Evolutionary conservation across 2,888 invertebrate species (phyloP), one percentile per base, ranked within the genome.

Genomic region (Eupithecia inturbata): DNA sequence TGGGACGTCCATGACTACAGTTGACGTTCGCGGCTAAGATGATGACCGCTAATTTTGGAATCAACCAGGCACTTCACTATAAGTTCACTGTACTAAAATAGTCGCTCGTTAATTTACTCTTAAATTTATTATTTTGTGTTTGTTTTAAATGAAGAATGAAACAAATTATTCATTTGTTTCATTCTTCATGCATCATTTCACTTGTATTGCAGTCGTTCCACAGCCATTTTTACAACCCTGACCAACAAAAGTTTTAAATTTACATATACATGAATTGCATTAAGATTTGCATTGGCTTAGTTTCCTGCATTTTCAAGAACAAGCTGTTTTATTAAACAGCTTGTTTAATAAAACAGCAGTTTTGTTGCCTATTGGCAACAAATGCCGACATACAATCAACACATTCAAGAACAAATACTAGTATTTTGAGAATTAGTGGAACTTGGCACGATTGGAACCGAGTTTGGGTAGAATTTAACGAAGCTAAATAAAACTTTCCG

Each of bases 261-360:
- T n/a, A n/a, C n/a, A n/a, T 28, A 74, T 69, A 33, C n/a, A 60
- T 72, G 63, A 70, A 33, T 67, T 28, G 33, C 68, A 75, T 75
- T 75, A 68, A 67, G 70, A 72, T 75, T 75, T 68, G 72, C 49
- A 41, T 62, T 67, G 22, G 67, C 53, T 62, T 68, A 63, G 57
- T 39, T 41, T 45, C 45, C 67, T 31, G 49, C 5, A 63, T 72
- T 72, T 70, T 64, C 19, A 28, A 31, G 53, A 28, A 62, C 14
- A 62, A 31, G 28, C 31, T 19, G 14, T 62, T 62, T 31, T 19
- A 16, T n/a, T n/a, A n/a, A n/a, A n/a, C n/a, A n/a, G n/a, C n/a
- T n/a, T n/a, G n/a, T n/a, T n/a, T n/a, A n/a, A n/a, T n/a, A n/a
- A n/a, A n/a, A n/a, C n/a, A n/a, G n/a, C n/a, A n/a, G n/a, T n/a